Conservation (phyloP, 2,888 invertebrate genomes). For the Onchidella celtica region DNA sequence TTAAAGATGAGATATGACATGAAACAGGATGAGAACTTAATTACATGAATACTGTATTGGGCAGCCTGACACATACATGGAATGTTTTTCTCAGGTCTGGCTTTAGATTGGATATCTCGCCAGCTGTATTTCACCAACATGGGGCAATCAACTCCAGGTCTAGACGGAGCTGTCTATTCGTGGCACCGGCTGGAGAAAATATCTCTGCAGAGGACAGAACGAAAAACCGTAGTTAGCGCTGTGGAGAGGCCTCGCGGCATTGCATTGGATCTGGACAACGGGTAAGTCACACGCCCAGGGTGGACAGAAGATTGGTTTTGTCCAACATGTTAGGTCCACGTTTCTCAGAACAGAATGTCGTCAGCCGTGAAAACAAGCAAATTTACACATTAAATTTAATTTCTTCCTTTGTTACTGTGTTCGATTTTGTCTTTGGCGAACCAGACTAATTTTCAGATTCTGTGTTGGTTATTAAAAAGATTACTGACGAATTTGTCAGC, state of each 20-base stretch:
- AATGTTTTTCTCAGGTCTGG: slow-evolving; percentile 62
- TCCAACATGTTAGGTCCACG: background rate
- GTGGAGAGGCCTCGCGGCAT: slow-evolving; percentile 67
- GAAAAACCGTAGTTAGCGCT: slow-evolving; percentile 62
- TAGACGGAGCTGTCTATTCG: slow-evolving; percentile 64
- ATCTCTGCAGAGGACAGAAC: slow-evolving; percentile 59
- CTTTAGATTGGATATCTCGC: slow-evolving; percentile 65
- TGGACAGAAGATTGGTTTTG: background rate
- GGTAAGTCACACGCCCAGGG: no score
- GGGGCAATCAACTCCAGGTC: slow-evolving; percentile 61
- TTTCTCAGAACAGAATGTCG: background rate
- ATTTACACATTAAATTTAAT: no score
- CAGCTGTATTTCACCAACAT: slow-evolving; percentile 74
- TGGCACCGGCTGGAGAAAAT: slow-evolving; percentile 74
- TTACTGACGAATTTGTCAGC: no score
- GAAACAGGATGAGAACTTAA: no score
- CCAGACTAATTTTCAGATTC: no score
- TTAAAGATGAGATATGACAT: no score
- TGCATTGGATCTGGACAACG: slow-evolving; percentile 62
- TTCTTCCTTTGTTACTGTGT: no score
- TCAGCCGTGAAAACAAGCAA: background rate
- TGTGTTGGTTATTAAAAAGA: no score
- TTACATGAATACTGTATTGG: no score
- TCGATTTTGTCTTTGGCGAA: no score
- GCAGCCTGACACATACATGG: no score